Conservation (phyloP, 1,140 invertebrate species). For the Dendroctonus valens region DNA sequence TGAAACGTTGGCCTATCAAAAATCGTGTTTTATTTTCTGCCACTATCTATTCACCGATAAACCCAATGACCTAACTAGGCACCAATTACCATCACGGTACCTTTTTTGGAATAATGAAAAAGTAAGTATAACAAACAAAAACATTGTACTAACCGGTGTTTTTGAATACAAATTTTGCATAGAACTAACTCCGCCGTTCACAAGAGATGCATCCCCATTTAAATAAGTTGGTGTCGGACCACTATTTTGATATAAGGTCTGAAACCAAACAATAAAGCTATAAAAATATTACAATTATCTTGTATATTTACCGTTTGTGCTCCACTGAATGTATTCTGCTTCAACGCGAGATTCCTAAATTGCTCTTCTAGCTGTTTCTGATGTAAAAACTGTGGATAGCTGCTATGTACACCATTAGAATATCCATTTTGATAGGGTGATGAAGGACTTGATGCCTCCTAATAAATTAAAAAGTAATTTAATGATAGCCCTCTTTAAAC, state of each 20-base stretch:
- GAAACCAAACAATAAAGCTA: background rate
- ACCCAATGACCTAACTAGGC: too few species aligned
- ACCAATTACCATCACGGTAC: too few species aligned
- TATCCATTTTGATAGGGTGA: slow-evolving; percentile 32
- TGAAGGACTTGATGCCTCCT: slow-evolving; percentile 14
- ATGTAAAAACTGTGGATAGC: slow-evolving; percentile 37
- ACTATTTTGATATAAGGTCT: slow-evolving; percentile 30
- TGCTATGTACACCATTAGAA: slow-evolving; percentile 31
- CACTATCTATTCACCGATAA: background rate
- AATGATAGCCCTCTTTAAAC: too few species aligned
- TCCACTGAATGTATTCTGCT: slow-evolving; percentile 35
- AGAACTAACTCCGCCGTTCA: slow-evolving; percentile 22
- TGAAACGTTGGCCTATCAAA: too few species aligned
- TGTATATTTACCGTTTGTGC: slow-evolving; percentile 27
- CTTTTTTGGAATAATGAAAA: background rate
- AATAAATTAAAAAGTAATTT: slow-evolving; percentile 12
- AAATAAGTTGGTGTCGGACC: slow-evolving; percentile 16
- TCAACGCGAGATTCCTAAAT: slow-evolving; percentile 41
- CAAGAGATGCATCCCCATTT: slow-evolving; percentile 19
- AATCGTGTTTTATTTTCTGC: too few species aligned
- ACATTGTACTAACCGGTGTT: slow-evolving; percentile 15
- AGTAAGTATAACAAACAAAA: background rate
- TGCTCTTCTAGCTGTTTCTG: slow-evolving; percentile 48
- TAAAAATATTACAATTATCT: slow-evolving; percentile 5
- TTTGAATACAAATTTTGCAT: slow-evolving; percentile 23